Evolutionary conservation across 2,797 vertebrate genomes (phyloP), one percentile per base, ranked within the genome.

Genomic region (Neosalanx taihuensis): DNA sequence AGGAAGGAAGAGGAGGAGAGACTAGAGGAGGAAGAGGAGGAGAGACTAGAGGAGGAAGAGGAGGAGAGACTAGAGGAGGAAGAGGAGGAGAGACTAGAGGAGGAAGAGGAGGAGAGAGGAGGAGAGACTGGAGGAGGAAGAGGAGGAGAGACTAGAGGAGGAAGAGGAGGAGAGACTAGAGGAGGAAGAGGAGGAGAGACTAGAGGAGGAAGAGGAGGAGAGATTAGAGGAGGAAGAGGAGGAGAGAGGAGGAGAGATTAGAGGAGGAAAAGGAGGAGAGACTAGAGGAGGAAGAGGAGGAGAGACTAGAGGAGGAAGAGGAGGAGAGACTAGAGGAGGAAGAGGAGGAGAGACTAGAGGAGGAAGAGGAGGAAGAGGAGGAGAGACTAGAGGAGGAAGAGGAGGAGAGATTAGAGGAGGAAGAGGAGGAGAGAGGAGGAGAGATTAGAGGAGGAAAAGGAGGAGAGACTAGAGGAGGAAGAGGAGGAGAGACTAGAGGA

Each of bases 11-110:
- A 15, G 13, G 35, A 41, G 31, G 20, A 72, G 46, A 81, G 70
- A 76, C 35, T 87, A 1, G 23, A 26, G 23, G 23, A 26, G 23
- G 23, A 26, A 26, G 23, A 26, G 23, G 23, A 26, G 23, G 71
- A 70, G 67, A 81, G 79, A 61, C 74, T 84, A 82, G 70, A 77
- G 72, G 78, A 72, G 82, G 76, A 26, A 26, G 23, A 26, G 23
- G 23, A 26, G 23, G 23, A 26, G 23, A 26, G 23, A 26, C 23
- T 1, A 1, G 23, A 26, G 23, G 23, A 26, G 23, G 23, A 26
- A 26, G 23, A 26, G 23, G 23, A 26, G 23, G 23, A 26, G 23
- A 26, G 23, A 26, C 23, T 26, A 1, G 23, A 26, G 23, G 23
- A 26, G 23, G 23, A 26, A 26, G 23, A 26, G 23, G 23, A 26